Conservation (phyloP, 1,140 invertebrate species). For the Ditylenchus dipsaci region DNA sequence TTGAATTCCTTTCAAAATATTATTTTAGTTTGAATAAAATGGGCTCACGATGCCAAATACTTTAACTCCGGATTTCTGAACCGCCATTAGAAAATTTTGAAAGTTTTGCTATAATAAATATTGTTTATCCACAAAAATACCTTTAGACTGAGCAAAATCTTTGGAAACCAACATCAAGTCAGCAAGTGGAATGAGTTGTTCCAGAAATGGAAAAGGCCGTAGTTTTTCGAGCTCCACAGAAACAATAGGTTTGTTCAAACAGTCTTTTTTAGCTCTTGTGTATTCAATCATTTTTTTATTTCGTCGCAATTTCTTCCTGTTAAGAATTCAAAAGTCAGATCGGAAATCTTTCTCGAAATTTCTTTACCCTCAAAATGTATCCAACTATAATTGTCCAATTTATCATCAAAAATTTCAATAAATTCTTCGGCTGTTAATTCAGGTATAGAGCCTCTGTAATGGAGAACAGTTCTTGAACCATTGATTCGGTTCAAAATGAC, state of each 20-base stretch:
- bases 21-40: too few species aligned
- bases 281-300: constrained; percentile 29
- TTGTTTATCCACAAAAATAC: constrained; percentile 3
- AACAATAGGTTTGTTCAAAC: constrained; percentile 5
- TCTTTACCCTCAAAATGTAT: constrained; percentile 38
- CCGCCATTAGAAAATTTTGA: too few species aligned
- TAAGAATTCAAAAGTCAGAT: constrained; percentile 3
- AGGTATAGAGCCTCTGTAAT: constrained; percentile 33
- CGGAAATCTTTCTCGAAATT: neutral
- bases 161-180: constrained; percentile 42
- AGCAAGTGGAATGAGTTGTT: constrained; percentile 20
- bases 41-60: too few species aligned
- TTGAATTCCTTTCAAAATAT: neutral
- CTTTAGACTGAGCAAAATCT: constrained; percentile 33
- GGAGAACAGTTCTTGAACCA: constrained; percentile 37
- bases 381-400: constrained; percentile 21
- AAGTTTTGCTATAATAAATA: neutral
- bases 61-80: too few species aligned
- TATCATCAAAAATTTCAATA: neutral
- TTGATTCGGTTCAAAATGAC: constrained; percentile 31
- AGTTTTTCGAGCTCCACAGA: constrained; percentile 41
- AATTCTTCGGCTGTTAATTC: constrained; percentile 36
- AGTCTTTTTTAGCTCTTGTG: too few species aligned
- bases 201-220: constrained; percentile 30
- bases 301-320: constrained; percentile 36